phyloP scores from a whole-genome alignment of 2,113 vertebrate species.

The Esox niger region DNA sequence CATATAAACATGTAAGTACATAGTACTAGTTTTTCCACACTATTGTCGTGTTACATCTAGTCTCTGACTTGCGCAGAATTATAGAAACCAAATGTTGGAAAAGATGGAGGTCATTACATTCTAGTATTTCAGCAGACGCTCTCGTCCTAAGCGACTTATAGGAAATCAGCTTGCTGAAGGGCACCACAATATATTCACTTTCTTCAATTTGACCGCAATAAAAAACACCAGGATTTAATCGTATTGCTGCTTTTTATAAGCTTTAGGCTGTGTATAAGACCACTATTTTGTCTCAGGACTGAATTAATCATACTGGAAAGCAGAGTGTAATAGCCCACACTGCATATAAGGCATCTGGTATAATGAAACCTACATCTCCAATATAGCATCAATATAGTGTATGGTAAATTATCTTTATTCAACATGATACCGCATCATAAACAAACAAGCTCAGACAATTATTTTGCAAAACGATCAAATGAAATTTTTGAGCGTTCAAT shows the following conservation, averaged over 20 bases:
- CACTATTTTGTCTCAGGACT: too few relatives aligned
- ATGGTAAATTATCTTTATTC: not conserved
- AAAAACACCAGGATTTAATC: too few relatives aligned
- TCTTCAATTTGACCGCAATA: too few relatives aligned
- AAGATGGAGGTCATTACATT: too few relatives aligned
- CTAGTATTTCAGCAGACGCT: too few relatives aligned
- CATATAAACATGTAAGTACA: not conserved
- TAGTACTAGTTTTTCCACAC: not conserved
- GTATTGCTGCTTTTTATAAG: too few relatives aligned
- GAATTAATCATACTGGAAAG: too few relatives aligned
- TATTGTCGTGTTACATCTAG: not conserved
- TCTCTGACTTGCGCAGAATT: not conserved
- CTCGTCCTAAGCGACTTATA: not conserved
- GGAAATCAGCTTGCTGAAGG: too few relatives aligned
- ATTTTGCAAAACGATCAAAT: not conserved
- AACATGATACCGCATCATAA: not conserved
- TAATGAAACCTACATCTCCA: not conserved
- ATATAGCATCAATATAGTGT: not conserved
- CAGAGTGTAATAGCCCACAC: too few relatives aligned
- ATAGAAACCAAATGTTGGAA: not conserved
- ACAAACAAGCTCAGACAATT: not conserved
- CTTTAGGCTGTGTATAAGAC: too few relatives aligned
- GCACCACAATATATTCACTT: too few relatives aligned
- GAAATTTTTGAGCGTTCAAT: not conserved
- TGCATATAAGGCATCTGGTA: too few relatives aligned